phyloP scores from a whole-genome alignment of 2,797 vertebrate species.

The Danio tinwini region DNA sequence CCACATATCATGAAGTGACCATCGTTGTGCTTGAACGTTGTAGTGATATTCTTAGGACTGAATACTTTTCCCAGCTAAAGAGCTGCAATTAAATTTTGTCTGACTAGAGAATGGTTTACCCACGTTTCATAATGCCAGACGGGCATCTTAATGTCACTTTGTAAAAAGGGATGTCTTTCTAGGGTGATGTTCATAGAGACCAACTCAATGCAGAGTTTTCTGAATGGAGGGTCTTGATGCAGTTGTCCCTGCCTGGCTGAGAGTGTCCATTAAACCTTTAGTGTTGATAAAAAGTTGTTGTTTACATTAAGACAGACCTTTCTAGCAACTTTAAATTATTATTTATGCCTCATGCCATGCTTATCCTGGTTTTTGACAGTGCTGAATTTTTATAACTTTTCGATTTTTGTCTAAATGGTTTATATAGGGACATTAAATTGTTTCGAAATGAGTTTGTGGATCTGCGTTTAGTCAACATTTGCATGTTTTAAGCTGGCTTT shows the following conservation, averaged over 20 bases:
- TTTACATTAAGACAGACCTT: neutral
- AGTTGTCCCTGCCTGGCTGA: neutral
- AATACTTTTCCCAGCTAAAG: too few species aligned
- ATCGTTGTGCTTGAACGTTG: too few species aligned
- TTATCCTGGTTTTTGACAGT: neutral
- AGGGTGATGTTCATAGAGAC: neutral
- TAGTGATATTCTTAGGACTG: too few species aligned
- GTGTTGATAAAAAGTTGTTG: neutral
- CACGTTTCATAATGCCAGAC: too few species aligned
- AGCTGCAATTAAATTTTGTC: too few species aligned
- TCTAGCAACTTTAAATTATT: neutral
- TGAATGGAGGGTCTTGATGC: neutral
- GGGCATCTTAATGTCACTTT: too few species aligned
- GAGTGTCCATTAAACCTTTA: neutral
- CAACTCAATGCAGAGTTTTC: neutral
- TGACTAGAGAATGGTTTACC: too few species aligned
- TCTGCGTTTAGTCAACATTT: too few species aligned
- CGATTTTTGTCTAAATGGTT: neutral
- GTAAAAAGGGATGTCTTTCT: too few species aligned
- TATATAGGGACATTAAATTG: neutral
- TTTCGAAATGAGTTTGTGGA: neutral
- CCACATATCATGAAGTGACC: too few species aligned
- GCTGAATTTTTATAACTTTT: neutral
- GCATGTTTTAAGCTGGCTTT: too few species aligned
- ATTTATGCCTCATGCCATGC: neutral